Conservation (phyloP, 2,113 vertebrate genomes). For the Eira barbara region DNA sequence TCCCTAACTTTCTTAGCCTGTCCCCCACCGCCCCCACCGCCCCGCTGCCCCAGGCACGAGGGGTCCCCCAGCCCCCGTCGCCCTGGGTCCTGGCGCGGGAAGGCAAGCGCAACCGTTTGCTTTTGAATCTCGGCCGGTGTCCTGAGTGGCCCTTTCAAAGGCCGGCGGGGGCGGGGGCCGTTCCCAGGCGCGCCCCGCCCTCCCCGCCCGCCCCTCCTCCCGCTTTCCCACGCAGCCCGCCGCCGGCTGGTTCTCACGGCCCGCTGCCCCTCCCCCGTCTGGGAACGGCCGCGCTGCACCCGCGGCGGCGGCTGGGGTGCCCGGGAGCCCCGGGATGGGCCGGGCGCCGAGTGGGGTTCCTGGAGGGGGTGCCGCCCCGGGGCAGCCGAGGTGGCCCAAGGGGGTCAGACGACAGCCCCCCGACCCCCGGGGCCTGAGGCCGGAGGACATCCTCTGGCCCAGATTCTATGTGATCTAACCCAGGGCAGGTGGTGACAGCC, state of each 20-base stretch:
- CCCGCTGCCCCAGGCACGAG: background rate
- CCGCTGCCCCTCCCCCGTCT: constrained; percentile 74
- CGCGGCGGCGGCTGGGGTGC: background rate
- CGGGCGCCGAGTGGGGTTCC: background rate
- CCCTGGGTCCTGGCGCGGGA: constrained; percentile 1
- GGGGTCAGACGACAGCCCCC: background rate
- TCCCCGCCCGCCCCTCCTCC: constrained; percentile 75
- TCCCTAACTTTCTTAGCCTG: background rate
- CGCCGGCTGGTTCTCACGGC: constrained; percentile 80
- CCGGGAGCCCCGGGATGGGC: background rate
- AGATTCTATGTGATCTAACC: background rate
- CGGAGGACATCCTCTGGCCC: background rate
- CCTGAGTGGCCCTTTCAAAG: constrained; percentile 74
- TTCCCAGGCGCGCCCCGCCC: constrained; percentile 70
- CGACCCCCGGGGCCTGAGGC: background rate
- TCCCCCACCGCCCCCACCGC: rapidly evolving
- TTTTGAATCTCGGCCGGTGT: constrained; percentile 70
- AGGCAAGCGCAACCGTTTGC: constrained; percentile 64
- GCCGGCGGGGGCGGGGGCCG: constrained; percentile 63
- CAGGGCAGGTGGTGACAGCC: background rate
- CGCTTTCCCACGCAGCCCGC: constrained; percentile 82
- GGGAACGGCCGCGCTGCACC: constrained; percentile 56
- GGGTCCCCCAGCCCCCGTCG: background rate
- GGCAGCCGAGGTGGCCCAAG: background rate
- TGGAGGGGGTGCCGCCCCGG: background rate